A percentile compares a stretch with the other conserved stretches of the same genome.
Conservation (phyloP, 2,888 invertebrate genomes). For the Habrosyne pyritoides region DNA sequence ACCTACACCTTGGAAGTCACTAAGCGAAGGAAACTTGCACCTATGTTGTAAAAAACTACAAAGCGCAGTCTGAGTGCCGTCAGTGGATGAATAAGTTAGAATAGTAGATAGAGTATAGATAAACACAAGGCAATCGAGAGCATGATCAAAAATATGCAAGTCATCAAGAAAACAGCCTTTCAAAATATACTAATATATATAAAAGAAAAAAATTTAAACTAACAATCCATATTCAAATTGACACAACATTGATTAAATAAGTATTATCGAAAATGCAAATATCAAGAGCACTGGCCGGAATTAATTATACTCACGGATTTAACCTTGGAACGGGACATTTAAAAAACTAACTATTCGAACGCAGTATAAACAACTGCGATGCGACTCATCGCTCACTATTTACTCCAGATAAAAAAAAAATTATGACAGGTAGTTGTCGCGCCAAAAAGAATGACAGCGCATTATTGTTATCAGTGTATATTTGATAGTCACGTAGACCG, state of each 20-base stretch:
- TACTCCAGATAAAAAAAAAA: slow-evolving; percentile 1
- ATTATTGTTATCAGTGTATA: background rate
- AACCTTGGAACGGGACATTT: slow-evolving; percentile 4
- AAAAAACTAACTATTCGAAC: background rate
- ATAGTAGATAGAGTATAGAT: too few species aligned
- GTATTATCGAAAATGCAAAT: background rate
- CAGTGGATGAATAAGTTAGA: too few species aligned
- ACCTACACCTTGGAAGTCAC: too few species aligned
- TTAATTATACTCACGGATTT: background rate
- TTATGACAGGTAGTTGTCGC: background rate
- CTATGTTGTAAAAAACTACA: too few species aligned
- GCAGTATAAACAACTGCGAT: background rate
- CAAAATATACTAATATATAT: too few species aligned
- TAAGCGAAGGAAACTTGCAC: too few species aligned
- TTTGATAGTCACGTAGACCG: background rate
- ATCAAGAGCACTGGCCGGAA: background rate
- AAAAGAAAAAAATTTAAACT: background rate
- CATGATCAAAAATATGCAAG: too few species aligned
- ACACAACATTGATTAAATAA: background rate
- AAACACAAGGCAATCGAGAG: too few species aligned
- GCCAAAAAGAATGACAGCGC: slow-evolving; percentile 3
- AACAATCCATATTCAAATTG: background rate
- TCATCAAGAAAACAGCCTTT: too few species aligned
- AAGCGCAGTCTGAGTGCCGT: too few species aligned
- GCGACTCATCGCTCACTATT: background rate